Evolutionary conservation across 2,888 invertebrate genomes (phyloP), one percentile per base, ranked within the genome.

Genomic region (Emmelina monodactyla): DNA sequence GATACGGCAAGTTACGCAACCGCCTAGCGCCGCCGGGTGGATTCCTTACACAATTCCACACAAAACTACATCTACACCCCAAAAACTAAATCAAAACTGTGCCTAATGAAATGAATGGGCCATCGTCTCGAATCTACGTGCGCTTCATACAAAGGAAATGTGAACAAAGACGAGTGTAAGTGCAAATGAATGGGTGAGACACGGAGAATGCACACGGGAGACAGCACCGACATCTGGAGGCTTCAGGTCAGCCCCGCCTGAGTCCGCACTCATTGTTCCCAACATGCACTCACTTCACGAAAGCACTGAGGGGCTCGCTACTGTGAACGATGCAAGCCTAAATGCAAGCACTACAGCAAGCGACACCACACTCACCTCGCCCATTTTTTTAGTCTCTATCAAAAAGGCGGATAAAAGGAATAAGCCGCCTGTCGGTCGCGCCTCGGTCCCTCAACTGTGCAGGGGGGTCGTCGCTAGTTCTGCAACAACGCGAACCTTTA

Each of bases 311-410:
- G 53, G 53, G 49, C n/a, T n/a, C 50, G 53, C 63, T 66, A 64
- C 59, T 63, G 57, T 6, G 28, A 6, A n/a, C 28, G 5, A 28
- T 13, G 49, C 64, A 67, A 68, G 55, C 55, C 63, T 62, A 66
- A 58, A 25, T 49, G 58, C 58, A 75, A 73, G 63, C 73, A 72
- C 73, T 78, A 76, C 76, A 61, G 60, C 59, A 70, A 71, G 69
- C 54, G 47, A 46, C 75, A 67, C 70, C 57, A 63, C 72, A 79
- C 79, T 79, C 78, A 79, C 79, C 79, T 79, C 79, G 76, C 79
- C 79, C 79, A 79, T 79, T 76, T 72, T 75, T 70, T 65, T 67
- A 76, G 73, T 73, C 66, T 75, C 60, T 79, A 73, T 68, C 58
- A 61, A 53, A 70, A 68, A 75, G 75, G 71, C 69, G 72, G 70